Percentiles rank a stretch among this genome's conserved stretches.
These are phyloP conservation scores for Hydrophis major DNA, from an alignment of 2,797 vertebrate genomes.

Conservation along the genomic window DNA sequence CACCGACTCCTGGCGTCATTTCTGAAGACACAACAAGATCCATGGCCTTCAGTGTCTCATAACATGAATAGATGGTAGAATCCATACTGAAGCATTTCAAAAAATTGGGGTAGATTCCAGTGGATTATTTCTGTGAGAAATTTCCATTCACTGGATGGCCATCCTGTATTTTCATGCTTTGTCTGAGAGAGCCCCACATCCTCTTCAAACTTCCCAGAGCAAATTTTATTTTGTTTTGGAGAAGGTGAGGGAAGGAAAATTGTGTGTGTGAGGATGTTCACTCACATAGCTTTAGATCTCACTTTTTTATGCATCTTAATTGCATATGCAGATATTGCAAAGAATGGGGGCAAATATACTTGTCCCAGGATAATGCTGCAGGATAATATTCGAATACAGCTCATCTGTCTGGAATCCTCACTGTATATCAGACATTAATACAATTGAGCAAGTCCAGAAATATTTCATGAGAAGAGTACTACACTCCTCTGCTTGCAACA, in stretches of 20 bases:
- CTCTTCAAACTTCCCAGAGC: neutral
- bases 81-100: neutral
- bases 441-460: no score
- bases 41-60: no score
- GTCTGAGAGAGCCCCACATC: neutral
- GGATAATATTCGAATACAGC: no score
- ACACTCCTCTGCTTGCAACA: no score
- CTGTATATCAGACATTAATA: no score
- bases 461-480: no score
- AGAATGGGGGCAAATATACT: neutral
- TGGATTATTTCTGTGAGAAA: neutral
- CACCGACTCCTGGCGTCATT: no score
- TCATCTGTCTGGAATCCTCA: no score
- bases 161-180: neutral
- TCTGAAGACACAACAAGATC: no score
- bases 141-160: neutral
- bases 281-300: neutral
- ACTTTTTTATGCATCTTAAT: neutral
- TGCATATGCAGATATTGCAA: neutral
- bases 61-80: neutral
- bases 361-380: neutral
- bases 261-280: neutral
- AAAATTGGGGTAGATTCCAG: neutral
- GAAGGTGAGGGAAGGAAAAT: neutral
- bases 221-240: neutral